Evolutionary conservation across 2,888 invertebrate species (phyloP).

Genomic region (Augiades crinisus): DNA sequence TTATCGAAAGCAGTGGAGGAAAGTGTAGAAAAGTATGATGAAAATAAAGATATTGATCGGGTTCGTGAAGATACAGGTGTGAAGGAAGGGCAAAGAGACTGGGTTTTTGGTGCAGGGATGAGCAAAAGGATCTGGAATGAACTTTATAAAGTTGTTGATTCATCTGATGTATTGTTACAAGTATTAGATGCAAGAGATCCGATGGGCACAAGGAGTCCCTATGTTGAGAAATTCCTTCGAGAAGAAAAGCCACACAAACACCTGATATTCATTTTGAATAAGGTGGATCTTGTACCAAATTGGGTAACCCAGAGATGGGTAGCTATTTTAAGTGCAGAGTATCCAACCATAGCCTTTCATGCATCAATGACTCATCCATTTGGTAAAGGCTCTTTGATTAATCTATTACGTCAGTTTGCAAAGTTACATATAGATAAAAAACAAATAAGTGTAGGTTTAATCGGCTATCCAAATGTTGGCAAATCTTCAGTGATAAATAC

Average conservation of each 20-base stretch:
- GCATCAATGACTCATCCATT: slow-evolving; percentile 99
- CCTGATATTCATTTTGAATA: slow-evolving; percentile 97
- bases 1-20: slow-evolving; percentile 87
- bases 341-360: slow-evolving; percentile 99
- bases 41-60: slow-evolving; percentile 91
- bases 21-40: slow-evolving; percentile 88
- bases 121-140: slow-evolving; percentile 99
- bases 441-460: slow-evolving; percentile 99
- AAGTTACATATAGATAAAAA: slow-evolving; percentile 98
- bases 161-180: slow-evolving; percentile 98
- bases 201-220: slow-evolving; percentile 95
- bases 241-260: slow-evolving; percentile 99
- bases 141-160: slow-evolving; percentile 98
- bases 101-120: slow-evolving; percentile 97
- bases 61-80: slow-evolving; percentile 91
- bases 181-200: slow-evolving; percentile 99
- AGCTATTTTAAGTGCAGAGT: slow-evolving; percentile 94
- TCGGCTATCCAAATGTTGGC: slow-evolving; percentile 99
- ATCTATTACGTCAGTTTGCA: slow-evolving; percentile 96
- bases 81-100: slow-evolving; percentile 91
- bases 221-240: slow-evolving; percentile 94
- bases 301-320: slow-evolving; percentile 99
- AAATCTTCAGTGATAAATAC: slow-evolving; percentile 99
- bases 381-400: slow-evolving; percentile 98
- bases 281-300: slow-evolving; percentile 97